Conservation (phyloP, 2,888 invertebrate species). For the Ferrisia virgata region DNA sequence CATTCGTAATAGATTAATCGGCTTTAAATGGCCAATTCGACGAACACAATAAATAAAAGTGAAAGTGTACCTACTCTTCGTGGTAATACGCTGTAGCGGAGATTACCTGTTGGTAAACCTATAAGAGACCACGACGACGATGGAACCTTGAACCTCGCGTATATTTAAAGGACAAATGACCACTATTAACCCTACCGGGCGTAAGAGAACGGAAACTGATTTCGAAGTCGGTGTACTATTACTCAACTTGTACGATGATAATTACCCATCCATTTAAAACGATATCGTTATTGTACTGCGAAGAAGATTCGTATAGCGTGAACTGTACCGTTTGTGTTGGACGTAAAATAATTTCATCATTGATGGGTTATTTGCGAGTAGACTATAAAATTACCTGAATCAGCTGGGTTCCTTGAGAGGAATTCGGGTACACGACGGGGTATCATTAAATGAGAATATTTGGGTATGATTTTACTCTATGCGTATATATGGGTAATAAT, state of each 20-base stretch:
- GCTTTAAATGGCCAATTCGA: not conserved
- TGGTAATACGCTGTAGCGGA: not conserved
- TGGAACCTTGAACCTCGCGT: constrained; percentile 25
- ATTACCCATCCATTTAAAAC: not conserved
- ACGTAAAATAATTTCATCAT: not conserved
- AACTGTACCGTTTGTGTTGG: not conserved
- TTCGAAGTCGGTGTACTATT: not conserved
- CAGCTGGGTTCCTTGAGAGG: not conserved
- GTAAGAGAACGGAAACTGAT: not conserved
- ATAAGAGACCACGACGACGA: too few relatives aligned
- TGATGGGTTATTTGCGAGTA: not conserved
- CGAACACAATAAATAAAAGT: constrained; percentile 19
- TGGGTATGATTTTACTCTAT: not conserved
- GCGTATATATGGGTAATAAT: too few relatives aligned
- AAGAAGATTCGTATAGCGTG: not conserved
- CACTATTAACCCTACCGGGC: constrained; percentile 25
- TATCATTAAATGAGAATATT: not conserved
- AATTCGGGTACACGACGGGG: not conserved
- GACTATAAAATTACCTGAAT: not conserved
- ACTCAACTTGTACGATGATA: not conserved
- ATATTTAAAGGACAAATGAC: constrained; percentile 26
- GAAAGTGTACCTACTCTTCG: not conserved
- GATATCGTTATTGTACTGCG: not conserved
- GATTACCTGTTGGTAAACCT: not conserved
- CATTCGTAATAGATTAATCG: constrained; percentile 13